Evolutionary conservation across 2,888 invertebrate genomes (phyloP).

Genomic region (Ptychoptera albimana): DNA sequence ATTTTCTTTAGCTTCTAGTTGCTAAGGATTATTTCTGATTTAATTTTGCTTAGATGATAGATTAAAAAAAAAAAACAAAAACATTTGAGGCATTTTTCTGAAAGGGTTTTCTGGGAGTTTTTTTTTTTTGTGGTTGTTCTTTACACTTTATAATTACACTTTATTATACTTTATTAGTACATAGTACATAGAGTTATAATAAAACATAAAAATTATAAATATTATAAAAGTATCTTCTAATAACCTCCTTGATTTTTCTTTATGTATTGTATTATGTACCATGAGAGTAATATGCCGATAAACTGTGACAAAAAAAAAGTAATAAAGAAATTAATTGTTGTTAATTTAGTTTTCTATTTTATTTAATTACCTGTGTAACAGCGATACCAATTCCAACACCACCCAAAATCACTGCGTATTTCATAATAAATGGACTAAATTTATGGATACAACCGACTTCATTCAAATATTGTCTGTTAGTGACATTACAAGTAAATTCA

Average conservation of each 20-base stretch:
- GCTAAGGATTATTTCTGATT: no score
- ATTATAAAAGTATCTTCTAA: no score
- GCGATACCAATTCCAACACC: conserved; percentile 50
- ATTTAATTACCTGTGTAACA: conserved; percentile 43
- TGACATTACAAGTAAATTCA: conserved; percentile 27
- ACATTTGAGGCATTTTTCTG: no score
- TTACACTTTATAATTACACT: no score
- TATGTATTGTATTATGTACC: conserved; percentile 3
- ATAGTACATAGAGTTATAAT: no score
- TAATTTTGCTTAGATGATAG: no score
- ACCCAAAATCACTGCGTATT: conserved; percentile 47
- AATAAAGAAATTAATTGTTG: background rate
- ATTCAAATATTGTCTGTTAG: conserved; percentile 13
- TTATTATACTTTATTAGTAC: no score
- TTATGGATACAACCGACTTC: conserved; percentile 32
- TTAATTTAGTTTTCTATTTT: background rate
- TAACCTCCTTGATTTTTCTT: conserved; percentile 1
- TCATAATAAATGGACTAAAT: conserved; percentile 37
- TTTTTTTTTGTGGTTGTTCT: no score
- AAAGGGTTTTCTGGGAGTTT: no score
- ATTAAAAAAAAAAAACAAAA: no score
- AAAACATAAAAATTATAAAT: no score
- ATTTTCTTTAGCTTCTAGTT: no score
- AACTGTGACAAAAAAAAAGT: background rate
- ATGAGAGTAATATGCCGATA: conserved; percentile 4